Base-by-base conservation (phyloP, 1,140 invertebrate genomes). In the Ctenoplectra terminalis region DNA sequence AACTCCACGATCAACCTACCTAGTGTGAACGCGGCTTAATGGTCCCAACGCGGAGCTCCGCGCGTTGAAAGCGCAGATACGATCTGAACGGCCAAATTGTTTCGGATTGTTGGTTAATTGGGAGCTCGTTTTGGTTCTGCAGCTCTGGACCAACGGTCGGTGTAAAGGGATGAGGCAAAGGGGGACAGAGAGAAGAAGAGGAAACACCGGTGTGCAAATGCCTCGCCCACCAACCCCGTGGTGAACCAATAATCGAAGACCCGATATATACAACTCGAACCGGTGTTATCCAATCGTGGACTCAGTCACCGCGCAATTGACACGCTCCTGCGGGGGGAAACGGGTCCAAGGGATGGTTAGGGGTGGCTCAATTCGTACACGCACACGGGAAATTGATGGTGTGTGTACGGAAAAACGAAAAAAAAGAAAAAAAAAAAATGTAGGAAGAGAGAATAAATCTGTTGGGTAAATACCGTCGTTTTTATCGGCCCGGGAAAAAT, bases 101-200 rank as follows among this genome's bases (percentile, higher is more conserved):
- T 93, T 93, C 89, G 92, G 90, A 92, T 92, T 92, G 92, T 93
- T 91, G 91, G 91, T 92, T 93, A 93, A 93, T 93, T 92, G 91
- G 92, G 82, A 91, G 90, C 88, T 92, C 90, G 91, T 92, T 92
- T 91, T 87, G 87, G 90, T 85, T 82, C 77, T 80, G 63, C 52
- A 67, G 31, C 61, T 63, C 52, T 48, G 50, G 61, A 13, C 20
- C 60, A 17, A 13, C 66, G 40, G 60, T 40, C 34, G 70, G 40
- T 37, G 52, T 58, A 46, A 37, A 54, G 43, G 17, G n/a, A 11
- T 7, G 40, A 58, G 23, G 9, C 15, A 17, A 20, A 0, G 20
- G 23, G 46, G 1, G n/a, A 43, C 13, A 11, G 8, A 15, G 23
- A 20, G 63, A 37, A 34, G 11, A 52, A 70, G 74, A 56, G 77